A percentile compares a stretch with the other conserved stretches of the same genome.
These are phyloP conservation scores for Heliopora coerulea DNA, from an alignment of 92 coral and sea anemone species.

Conservation along the genomic window DNA sequence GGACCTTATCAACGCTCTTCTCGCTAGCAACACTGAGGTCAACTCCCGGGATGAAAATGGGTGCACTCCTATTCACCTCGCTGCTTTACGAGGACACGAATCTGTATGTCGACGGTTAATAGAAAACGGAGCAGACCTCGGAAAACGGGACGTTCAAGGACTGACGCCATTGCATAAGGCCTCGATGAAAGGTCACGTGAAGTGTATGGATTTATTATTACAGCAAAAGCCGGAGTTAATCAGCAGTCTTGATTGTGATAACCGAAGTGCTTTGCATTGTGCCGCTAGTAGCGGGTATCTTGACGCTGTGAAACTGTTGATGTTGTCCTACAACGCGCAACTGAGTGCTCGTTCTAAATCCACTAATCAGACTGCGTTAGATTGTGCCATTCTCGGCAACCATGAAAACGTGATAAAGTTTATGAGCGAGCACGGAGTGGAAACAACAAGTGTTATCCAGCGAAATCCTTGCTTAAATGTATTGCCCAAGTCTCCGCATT, in stretches of 20 bases:
- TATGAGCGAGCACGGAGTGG: slow-evolving; percentile 2
- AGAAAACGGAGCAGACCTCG: slow-evolving; percentile 60
- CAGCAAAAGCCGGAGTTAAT: slow-evolving; percentile 62
- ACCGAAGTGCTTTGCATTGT: slow-evolving; percentile 87
- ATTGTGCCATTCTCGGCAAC: slow-evolving; percentile 85
- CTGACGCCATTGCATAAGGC: slow-evolving; percentile 85
- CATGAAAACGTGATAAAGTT: slow-evolving; percentile 67
- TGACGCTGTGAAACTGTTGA: slow-evolving; percentile 81
- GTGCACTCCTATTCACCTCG: slow-evolving; percentile 87
- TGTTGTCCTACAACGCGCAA: slow-evolving; percentile 54
- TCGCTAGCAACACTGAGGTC: slow-evolving; percentile 7
- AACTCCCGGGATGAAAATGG: slow-evolving; percentile 63
- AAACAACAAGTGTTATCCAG: slow-evolving; percentile 11
- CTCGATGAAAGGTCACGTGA: slow-evolving; percentile 72
- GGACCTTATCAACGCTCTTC: slow-evolving; percentile 61
- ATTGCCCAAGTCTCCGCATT: no score
- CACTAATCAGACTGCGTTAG: slow-evolving; percentile 77
- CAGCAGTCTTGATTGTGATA: slow-evolving; percentile 64
- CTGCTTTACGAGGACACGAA: slow-evolving; percentile 81
- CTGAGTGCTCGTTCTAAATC: slow-evolving; percentile 47
- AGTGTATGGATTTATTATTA: slow-evolving; percentile 65
- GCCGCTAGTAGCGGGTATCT: slow-evolving; percentile 85
- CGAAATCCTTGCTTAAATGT: no score
- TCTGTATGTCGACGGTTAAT: slow-evolving; percentile 74
- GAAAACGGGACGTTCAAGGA: slow-evolving; percentile 61